A percentile compares a stretch with the other conserved stretches of the same genome.
Evolutionary conservation across 2,888 invertebrate species (phyloP).

Genomic region (Drosophila setosimentum): DNA sequence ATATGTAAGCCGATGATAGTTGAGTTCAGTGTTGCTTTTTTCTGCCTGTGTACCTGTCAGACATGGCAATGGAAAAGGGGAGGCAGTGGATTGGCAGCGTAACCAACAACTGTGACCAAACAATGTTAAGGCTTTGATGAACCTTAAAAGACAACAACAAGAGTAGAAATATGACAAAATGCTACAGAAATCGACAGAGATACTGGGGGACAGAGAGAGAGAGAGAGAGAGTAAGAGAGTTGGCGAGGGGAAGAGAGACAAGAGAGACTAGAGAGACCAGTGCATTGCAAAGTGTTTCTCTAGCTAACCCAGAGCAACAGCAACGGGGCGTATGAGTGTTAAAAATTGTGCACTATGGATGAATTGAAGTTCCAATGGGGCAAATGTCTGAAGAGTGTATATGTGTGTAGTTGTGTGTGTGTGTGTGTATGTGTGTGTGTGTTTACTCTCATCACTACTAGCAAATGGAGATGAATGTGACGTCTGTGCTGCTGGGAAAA

Average conservation of each 20-base stretch:
- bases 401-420: constrained; percentile 13
- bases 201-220: constrained; percentile 11
- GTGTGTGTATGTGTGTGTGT: constrained; percentile 18
- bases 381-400: constrained; percentile 7
- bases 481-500: constrained; percentile 56
- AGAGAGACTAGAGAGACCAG: constrained; percentile 18
- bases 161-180: constrained; percentile 69
- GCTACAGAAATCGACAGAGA: constrained; percentile 27
- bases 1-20: neutral
- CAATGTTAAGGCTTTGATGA: constrained; percentile 80
- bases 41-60: neutral
- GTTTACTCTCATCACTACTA: constrained; percentile 67
- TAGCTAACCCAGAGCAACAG: constrained; percentile 30
- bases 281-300: constrained; percentile 51
- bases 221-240: neutral
- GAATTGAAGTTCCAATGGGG: constrained; percentile 70
- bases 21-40: neutral
- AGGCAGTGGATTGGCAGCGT: constrained; percentile 44
- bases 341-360: constrained; percentile 76
- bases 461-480: constrained; percentile 78
- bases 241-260: constrained; percentile 3
- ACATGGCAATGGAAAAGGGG: neutral
- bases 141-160: constrained; percentile 71
- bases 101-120: constrained; percentile 76
- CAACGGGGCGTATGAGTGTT: constrained; percentile 77